Evolutionary conservation across 2,888 invertebrate genomes (phyloP), one percentile per base, ranked within the genome.

Genomic region (Diloba caeruleocephala): DNA sequence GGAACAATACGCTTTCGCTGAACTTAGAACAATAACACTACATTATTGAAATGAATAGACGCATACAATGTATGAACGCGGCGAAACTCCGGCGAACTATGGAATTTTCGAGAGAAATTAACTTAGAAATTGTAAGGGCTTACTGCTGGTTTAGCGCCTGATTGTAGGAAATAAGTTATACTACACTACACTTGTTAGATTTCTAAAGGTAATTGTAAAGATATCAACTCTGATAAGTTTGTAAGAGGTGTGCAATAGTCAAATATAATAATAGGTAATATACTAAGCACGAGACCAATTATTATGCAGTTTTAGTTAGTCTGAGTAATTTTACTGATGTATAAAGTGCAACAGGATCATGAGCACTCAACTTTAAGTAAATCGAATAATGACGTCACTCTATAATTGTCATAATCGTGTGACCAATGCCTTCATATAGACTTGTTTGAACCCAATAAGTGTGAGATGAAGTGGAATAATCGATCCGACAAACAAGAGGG

Each of bases 401-500:
- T n/a, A n/a, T 63, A 42, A 61, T 42, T 14, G 14, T 51, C 31
- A 71, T 55, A 71, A 67, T 63, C 53, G 45, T 44, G 55, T 45
- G 70, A 51, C 57, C 55, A 45, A 59, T 56, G 17, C 33, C 52
- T 55, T 51, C 44, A 58, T 65, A 52, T 71, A 60, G 74, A 79
- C 76, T 76, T 74, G 76, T 71, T 77, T 77, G 79, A 79, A 81
- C 83, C 87, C 89, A 91, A 91, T 91, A 91, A 88, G 81, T 77
- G 87, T 85, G 82, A 88, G 86, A 90, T 86, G 91, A 89, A 87
- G 88, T 82, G 89, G 88, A 90, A 92, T 91, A 91, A 92, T 92
- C 90, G 89, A 87, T 85, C 81, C 83, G 91, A 91, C 91, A 92
- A 90, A 92, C 90, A 90, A 88, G 90, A 88, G 90, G 88, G 90